Evolutionary conservation across 2,888 invertebrate species (phyloP), one percentile per base, ranked within the genome.

Genomic region (Lordiphosa fenestrarum): DNA sequence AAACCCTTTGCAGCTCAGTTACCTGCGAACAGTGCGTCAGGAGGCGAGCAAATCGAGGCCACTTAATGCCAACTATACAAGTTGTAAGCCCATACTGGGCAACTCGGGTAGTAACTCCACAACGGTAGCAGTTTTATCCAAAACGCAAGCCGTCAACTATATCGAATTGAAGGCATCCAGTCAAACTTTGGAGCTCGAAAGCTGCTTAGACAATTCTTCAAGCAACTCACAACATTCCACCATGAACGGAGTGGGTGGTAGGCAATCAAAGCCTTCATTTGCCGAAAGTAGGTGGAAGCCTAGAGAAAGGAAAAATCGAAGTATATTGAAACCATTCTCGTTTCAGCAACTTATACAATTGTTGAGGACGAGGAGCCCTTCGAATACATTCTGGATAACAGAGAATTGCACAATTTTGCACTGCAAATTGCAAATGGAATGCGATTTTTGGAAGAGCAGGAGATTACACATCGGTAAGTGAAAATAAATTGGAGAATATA

Each of bases 391-490:
- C 80, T 92, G 12, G 89, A 91, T 56, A 86, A 91, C 35, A 88
- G 87, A 2, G 93, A 93, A 75, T 85, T 95, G 87, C 91, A 94
- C 50, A 91, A 92, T 15, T 96, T 95, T 82, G 95, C 95, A 0
- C 82, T 94, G 10, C 96, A 96, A 89, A 94, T 96, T 21, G 95
- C 95, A 0, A 90, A 91, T 57, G 96, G 96, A 6, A 96, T 96
- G 96, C 91, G 91, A 13, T 93, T 94, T 87, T 90, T 95, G 42
- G 95, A 95, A 83, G 91, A 91, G 30, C 91, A 92, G 60, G 91
- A 92, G 6, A 93, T 95, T 23, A 93, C 94, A 0, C 95, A 95
- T 84, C 91, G 94, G 94, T 94, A 75, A 4, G 0, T 9, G 3
- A 10, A 13, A 2, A 15, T 2, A 1, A 6, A 4, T 19, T 19